Conservation (phyloP, 2,888 invertebrate species). For the Andrena camellia region DNA sequence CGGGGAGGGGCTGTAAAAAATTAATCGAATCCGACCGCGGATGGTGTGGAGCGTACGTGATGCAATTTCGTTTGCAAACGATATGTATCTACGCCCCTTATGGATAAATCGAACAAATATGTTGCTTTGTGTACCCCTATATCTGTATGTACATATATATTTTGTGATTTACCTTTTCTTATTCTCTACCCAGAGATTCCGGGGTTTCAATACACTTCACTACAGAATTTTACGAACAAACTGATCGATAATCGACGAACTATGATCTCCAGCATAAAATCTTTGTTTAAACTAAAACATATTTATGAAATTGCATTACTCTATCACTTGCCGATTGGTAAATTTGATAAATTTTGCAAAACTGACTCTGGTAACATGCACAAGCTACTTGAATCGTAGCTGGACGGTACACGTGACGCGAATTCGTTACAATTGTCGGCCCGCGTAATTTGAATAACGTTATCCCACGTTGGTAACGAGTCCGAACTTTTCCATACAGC, state of each 20-base stretch:
- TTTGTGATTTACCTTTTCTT: not conserved
- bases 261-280: too few species aligned
- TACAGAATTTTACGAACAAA: too few species aligned
- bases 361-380: conserved; percentile 8
- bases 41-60: conserved; percentile 52
- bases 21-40: conserved; percentile 53
- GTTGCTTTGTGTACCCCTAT: not conserved
- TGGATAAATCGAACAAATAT: conserved; percentile 50
- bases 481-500: not conserved
- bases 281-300: too few species aligned
- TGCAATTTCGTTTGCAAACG: conserved; percentile 53
- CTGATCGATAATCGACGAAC: too few species aligned
- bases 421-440: not conserved
- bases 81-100: conserved; percentile 45
- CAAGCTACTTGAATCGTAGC: conserved; percentile 10
- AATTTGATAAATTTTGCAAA: not conserved
- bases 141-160: not conserved
- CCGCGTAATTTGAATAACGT: conserved; percentile 14
- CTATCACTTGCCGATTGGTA: too few species aligned
- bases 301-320: too few species aligned
- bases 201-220: not conserved
- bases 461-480: not conserved
- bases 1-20: conserved; percentile 42
- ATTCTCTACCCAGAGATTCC: not conserved
- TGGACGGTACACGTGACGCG: not conserved